Percentiles rank a stretch among this genome's conserved stretches.
phyloP scores from a whole-genome alignment of 2,888 invertebrate species.

The Choreutis nemorana region DNA sequence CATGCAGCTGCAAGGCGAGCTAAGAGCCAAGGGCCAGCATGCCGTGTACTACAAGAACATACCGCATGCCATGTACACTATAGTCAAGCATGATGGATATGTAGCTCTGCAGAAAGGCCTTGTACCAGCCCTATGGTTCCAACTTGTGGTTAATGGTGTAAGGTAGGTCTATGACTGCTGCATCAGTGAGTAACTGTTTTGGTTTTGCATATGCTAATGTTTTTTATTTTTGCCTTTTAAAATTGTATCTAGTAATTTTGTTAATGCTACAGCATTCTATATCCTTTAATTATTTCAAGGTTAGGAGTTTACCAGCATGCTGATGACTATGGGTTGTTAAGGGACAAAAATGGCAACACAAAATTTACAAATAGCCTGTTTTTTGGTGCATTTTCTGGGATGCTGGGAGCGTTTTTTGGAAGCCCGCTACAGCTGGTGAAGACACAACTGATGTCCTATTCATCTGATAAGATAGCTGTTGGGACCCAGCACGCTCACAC shows the following conservation, averaged over 20 bases:
- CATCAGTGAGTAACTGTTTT: neutral
- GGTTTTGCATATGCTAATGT: neutral
- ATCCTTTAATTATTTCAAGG: conserved; percentile 36
- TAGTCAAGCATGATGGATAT: conserved; percentile 79
- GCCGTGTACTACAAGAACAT: conserved; percentile 74
- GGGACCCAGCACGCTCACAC: conserved; percentile 85
- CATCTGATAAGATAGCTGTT: conserved; percentile 81
- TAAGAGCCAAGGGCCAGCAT: conserved; percentile 71
- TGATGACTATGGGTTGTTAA: conserved; percentile 69
- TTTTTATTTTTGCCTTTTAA: neutral
- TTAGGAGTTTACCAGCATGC: conserved; percentile 81
- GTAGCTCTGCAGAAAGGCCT: conserved; percentile 80
- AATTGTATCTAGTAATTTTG: too few species aligned
- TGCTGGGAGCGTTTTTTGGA: conserved; percentile 78
- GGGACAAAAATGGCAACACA: conserved; percentile 71
- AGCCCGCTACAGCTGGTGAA: conserved; percentile 92
- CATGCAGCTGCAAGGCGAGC: conserved; percentile 87
- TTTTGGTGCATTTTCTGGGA: conserved; percentile 81
- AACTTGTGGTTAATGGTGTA: conserved; percentile 70
- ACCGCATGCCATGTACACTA: conserved; percentile 79
- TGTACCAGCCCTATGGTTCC: conserved; percentile 84
- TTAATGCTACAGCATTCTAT: too few species aligned
- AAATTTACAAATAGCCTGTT: conserved; percentile 72
- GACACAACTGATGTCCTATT: conserved; percentile 84
- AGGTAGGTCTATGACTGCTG: conserved; percentile 34